These are phyloP conservation scores for Agrotis clavis DNA, from an alignment of 2,888 invertebrate genomes.

Conservation along the genomic window DNA sequence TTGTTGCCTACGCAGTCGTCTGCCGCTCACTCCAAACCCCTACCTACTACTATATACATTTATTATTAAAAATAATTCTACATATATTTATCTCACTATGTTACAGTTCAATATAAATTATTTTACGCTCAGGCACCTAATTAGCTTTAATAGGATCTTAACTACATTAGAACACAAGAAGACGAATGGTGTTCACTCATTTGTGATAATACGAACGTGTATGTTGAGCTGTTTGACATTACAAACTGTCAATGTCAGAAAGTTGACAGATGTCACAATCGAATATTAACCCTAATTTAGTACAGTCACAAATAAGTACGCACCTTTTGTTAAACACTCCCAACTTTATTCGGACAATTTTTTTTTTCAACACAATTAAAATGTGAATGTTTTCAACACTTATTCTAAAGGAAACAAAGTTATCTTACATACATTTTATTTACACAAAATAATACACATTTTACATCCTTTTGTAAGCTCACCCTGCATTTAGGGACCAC, in stretches of 20 bases:
- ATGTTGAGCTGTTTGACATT: constrained; percentile 27
- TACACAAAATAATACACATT: constrained; percentile 73
- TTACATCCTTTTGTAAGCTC: constrained; percentile 54
- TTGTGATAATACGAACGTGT: constrained; percentile 55
- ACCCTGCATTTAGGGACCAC: constrained; percentile 50
- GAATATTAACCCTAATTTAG: constrained; percentile 36
- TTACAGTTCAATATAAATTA: constrained; percentile 72
- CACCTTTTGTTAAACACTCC: constrained; percentile 52
- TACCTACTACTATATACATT: constrained; percentile 47
- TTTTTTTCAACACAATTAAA: constrained; percentile 81
- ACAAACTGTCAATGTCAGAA: constrained; percentile 29
- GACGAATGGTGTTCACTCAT: constrained; percentile 56
- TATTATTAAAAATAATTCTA: constrained; percentile 74
- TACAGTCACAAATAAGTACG: constrained; percentile 63
- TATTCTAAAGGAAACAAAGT: constrained; percentile 77
- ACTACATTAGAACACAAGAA: constrained; percentile 62
- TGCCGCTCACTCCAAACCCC: constrained; percentile 46
- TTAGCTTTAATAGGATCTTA: constrained; percentile 66
- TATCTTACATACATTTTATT: constrained; percentile 76
- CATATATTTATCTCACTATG: constrained; percentile 75
- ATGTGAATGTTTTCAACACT: constrained; percentile 85
- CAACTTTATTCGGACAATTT: constrained; percentile 34
- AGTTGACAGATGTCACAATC: constrained; percentile 24
- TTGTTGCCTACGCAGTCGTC: constrained; percentile 22
- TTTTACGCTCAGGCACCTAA: constrained; percentile 80